Evolutionary conservation across 1,140 invertebrate species (phyloP).

Genomic region (Bombus confusus): DNA sequence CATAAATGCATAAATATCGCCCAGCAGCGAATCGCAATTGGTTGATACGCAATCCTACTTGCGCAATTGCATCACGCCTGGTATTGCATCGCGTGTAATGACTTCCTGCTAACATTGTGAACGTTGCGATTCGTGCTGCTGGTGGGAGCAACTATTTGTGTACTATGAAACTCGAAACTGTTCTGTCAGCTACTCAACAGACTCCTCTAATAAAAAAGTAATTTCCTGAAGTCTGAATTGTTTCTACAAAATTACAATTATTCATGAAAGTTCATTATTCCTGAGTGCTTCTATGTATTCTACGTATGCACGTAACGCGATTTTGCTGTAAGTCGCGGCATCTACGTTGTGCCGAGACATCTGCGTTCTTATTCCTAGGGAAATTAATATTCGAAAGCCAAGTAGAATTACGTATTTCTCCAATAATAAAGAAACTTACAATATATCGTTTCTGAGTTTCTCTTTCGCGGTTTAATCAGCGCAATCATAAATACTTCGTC

Average conservation of each 20-base stretch:
- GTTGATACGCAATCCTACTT: constrained; percentile 4
- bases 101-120: neutral
- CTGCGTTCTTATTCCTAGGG: too few species aligned
- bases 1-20: neutral
- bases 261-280: neutral
- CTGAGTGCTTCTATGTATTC: neutral
- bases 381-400: too few species aligned
- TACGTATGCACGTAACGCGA: neutral
- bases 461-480: too few species aligned
- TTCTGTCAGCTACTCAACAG: neutral
- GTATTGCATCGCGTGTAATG: constrained; percentile 16
- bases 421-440: too few species aligned
- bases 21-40: neutral
- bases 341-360: too few species aligned
- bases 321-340: too few species aligned
- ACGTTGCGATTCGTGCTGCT: neutral
- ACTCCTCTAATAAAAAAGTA: neutral
- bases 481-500: too few species aligned
- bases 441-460: too few species aligned
- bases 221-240: neutral
- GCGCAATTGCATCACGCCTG: constrained; percentile 29
- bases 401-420: too few species aligned
- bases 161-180: neutral
- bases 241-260: neutral
- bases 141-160: neutral